Conservation (phyloP, 2,797 vertebrate genomes). For the Falco biarmicus region DNA sequence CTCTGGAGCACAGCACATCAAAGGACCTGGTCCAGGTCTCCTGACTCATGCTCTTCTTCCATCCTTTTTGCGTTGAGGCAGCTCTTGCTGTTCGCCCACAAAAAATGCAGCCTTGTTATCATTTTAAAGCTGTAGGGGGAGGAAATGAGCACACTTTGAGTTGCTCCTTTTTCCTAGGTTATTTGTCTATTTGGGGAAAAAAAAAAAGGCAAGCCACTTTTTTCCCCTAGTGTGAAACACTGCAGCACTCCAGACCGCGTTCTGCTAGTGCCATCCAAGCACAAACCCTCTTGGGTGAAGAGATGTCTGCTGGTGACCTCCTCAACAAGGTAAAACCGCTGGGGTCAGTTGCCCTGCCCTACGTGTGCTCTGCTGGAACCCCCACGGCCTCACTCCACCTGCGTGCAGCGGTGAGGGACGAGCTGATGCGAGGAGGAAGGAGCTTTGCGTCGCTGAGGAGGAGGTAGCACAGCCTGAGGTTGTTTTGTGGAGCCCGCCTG, state of each 20-base stretch:
- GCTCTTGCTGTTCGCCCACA: background rate
- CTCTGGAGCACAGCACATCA: background rate
- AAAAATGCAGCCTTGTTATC: background rate
- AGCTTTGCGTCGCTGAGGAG: background rate
- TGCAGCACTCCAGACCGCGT: background rate
- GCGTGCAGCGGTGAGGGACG: background rate
- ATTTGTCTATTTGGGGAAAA: background rate
- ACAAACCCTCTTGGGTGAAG: background rate
- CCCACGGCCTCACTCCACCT: background rate
- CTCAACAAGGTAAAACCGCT: background rate
- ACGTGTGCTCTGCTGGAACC: fast-evolving
- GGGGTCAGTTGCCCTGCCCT: fast-evolving
- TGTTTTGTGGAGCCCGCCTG: background rate
- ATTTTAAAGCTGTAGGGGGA: background rate
- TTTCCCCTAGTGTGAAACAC: background rate
- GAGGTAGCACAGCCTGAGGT: background rate
- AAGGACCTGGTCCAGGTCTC: background rate
- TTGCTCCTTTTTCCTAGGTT: background rate
- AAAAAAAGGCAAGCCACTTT: background rate
- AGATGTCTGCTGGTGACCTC: background rate
- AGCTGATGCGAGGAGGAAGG: background rate
- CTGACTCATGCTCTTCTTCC: background rate
- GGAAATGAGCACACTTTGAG: background rate
- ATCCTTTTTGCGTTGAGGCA: background rate
- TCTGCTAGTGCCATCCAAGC: background rate